Evolutionary conservation across 1,140 invertebrate genomes (phyloP).

Genomic region (Drosophila parabipectinata): DNA sequence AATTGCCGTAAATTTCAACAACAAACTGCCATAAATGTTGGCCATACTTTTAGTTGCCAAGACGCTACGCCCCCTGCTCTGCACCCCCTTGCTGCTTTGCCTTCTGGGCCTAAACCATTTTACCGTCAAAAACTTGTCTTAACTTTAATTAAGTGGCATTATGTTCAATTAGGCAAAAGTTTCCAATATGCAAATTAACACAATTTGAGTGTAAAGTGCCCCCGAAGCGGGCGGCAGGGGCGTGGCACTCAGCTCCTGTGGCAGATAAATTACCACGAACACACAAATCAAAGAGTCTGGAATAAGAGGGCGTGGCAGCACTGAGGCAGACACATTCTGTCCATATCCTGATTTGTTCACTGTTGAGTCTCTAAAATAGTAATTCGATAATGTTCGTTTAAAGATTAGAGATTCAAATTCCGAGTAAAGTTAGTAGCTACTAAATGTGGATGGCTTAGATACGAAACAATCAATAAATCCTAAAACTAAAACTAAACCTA

Average conservation of each 20-base stretch:
- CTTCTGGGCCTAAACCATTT: slow-evolving; percentile 14
- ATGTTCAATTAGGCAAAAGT: slow-evolving; percentile 81
- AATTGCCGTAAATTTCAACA: slow-evolving; percentile 68
- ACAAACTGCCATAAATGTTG: slow-evolving; percentile 68
- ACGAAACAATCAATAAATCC: neutral
- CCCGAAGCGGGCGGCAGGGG: neutral
- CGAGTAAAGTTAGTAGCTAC: too few species aligned
- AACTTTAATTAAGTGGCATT: slow-evolving; percentile 81
- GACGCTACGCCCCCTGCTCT: slow-evolving; percentile 6
- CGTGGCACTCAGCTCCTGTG: slow-evolving; percentile 35
- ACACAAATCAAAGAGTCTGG: slow-evolving; percentile 63
- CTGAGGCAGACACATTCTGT: slow-evolving; percentile 34
- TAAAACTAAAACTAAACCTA: slow-evolving; percentile 6
- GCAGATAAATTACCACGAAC: slow-evolving; percentile 60
- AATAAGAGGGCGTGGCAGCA: slow-evolving; percentile 29
- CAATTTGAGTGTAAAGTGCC: slow-evolving; percentile 62
- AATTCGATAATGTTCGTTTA: neutral
- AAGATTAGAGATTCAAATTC: too few species aligned
- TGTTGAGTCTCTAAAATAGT: neutral
- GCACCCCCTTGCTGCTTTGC: neutral
- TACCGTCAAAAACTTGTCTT: slow-evolving; percentile 64
- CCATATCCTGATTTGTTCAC: slow-evolving; percentile 14
- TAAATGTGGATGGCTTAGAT: too few species aligned
- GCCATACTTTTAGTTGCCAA: slow-evolving; percentile 56
- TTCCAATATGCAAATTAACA: slow-evolving; percentile 81